phyloP scores from a whole-genome alignment of 2,797 vertebrate genomes.

The Sorex maritimensis region DNA sequence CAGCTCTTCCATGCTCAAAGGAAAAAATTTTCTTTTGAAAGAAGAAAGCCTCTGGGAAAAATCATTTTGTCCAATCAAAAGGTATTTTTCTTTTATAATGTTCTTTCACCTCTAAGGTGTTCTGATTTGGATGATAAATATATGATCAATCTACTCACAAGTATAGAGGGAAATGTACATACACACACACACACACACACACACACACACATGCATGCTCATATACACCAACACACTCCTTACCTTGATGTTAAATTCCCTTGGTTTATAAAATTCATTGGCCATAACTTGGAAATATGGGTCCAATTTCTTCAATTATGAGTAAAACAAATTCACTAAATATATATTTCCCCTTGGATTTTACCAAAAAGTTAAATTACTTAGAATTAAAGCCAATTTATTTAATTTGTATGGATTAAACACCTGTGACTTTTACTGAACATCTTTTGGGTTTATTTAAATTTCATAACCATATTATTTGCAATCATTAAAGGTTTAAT shows the following conservation, averaged over 20 bases:
- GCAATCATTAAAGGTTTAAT: conserved; percentile 9
- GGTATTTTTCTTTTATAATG: too few relatives aligned
- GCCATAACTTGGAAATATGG: neutral
- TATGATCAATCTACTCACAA: neutral
- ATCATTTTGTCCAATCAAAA: too few relatives aligned
- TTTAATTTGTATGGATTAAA: conserved; percentile 62
- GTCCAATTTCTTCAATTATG: neutral
- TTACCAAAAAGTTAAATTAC: conserved; percentile 62
- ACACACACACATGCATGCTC: neutral
- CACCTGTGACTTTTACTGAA: conserved; percentile 36
- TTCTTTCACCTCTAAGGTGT: too few relatives aligned
- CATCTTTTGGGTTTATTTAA: conserved; percentile 46
- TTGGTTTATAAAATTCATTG: neutral
- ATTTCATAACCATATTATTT: conserved; percentile 21
- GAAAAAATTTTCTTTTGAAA: too few relatives aligned
- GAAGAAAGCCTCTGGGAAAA: too few relatives aligned
- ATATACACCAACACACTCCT: neutral
- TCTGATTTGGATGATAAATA: neutral
- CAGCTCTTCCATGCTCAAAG: too few relatives aligned
- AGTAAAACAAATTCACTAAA: conserved; percentile 48
- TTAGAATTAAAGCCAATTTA: conserved; percentile 20
- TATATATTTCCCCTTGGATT: conserved; percentile 48
- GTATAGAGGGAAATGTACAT: neutral
- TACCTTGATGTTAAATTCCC: neutral
- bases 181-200: neutral